Conservation (phyloP, 2,888 invertebrate species). For the Limnephilus lunatus region DNA sequence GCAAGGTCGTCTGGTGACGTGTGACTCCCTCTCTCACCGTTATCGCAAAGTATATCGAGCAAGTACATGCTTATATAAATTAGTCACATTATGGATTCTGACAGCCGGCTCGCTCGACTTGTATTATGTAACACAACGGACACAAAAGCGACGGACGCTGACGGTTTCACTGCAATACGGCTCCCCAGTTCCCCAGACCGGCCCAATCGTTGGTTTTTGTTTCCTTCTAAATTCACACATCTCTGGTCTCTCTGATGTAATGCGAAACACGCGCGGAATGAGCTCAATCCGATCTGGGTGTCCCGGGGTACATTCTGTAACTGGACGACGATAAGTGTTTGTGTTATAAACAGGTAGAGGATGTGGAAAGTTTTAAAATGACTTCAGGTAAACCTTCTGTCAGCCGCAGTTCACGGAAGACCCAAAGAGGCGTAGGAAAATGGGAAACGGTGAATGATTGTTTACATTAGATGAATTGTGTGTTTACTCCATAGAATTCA, state of each 20-base stretch:
- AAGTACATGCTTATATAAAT: background rate
- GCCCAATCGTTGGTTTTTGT: background rate
- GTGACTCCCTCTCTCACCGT: constrained; percentile 54
- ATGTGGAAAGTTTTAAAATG: background rate
- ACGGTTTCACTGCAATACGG: background rate
- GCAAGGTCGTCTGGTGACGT: constrained; percentile 69
- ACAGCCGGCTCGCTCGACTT: background rate
- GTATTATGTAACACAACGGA: background rate
- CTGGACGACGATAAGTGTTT: too few relatives aligned
- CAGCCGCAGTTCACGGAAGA: background rate
- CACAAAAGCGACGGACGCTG: background rate
- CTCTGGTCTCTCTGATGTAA: background rate
- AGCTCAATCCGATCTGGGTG: background rate
- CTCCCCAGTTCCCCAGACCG: background rate
- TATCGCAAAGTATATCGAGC: constrained; percentile 53
- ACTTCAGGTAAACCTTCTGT: background rate
- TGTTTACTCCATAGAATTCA: too few relatives aligned
- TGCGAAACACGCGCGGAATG: background rate
- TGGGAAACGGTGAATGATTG: too few relatives aligned
- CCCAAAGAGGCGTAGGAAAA: background rate
- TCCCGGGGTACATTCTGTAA: background rate
- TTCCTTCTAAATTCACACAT: background rate
- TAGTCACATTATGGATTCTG: constrained; percentile 24
- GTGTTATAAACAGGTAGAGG: background rate
- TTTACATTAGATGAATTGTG: too few relatives aligned